A percentile compares a stretch with the other conserved stretches of the same genome.
phyloP scores from a whole-genome alignment of 2,888 invertebrate species.

The Leucophora obtusa region DNA sequence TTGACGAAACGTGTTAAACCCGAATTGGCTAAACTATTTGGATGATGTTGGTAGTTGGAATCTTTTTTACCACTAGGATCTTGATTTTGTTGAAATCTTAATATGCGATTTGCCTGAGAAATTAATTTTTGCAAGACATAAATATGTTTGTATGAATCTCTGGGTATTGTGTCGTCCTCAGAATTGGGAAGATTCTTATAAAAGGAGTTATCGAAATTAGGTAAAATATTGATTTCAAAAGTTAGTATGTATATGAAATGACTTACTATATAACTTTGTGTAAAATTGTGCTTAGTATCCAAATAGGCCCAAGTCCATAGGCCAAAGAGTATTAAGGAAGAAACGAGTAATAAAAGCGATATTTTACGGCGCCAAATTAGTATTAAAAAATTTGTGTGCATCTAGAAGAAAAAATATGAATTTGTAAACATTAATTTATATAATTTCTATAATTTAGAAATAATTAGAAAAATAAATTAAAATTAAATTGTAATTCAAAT shows the following conservation, averaged over 20 bases:
- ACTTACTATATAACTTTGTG: slow-evolving; percentile 60
- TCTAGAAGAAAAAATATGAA: slow-evolving; percentile 67
- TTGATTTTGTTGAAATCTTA: slow-evolving; percentile 71
- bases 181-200: slow-evolving; percentile 34
- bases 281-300: slow-evolving; percentile 68
- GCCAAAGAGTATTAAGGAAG: slow-evolving; percentile 73
- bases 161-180: slow-evolving; percentile 45
- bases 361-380: slow-evolving; percentile 78
- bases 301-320: slow-evolving; percentile 78
- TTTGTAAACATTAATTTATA: no score
- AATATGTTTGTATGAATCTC: slow-evolving; percentile 72
- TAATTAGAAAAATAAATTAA: no score
- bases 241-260: neutral
- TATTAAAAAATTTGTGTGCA: slow-evolving; percentile 77
- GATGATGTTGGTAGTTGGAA: slow-evolving; percentile 32
- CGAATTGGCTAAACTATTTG: slow-evolving; percentile 50
- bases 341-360: slow-evolving; percentile 73
- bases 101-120: slow-evolving; percentile 77
- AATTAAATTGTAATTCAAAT: no score
- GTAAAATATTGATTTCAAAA: no score
- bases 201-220: no score
- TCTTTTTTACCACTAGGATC: slow-evolving; percentile 36
- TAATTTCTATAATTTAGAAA: no score
- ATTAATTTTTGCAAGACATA: slow-evolving; percentile 77
- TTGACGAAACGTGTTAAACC: slow-evolving; percentile 74